Conservation (phyloP, 2,888 invertebrate genomes). For the Agrilus cyanescens region DNA sequence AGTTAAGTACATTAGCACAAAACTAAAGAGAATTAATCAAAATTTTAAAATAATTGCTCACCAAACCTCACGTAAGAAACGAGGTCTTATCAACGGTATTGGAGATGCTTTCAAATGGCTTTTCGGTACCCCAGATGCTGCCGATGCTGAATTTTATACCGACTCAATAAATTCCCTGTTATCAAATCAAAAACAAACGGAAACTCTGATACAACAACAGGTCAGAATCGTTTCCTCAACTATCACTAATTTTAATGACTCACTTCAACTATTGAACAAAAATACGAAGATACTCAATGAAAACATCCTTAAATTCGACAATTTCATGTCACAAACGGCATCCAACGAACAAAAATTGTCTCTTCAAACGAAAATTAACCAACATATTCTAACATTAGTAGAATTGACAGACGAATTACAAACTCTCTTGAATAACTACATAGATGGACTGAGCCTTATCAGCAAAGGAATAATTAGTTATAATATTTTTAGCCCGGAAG, state of each 20-base stretch:
- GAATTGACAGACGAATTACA: not conserved
- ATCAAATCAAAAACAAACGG: constrained; percentile 12
- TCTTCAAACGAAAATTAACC: not conserved
- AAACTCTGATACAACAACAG: constrained; percentile 16
- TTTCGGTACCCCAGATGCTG: constrained; percentile 15
- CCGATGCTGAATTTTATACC: constrained; percentile 14
- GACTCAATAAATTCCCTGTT: constrained; percentile 11
- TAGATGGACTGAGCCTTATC: not conserved
- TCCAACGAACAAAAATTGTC: not conserved
- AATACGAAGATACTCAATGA: constrained; percentile 1
- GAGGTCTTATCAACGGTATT: too few species aligned
- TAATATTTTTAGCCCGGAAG: not conserved
- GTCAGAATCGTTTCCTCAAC: constrained; percentile 15
- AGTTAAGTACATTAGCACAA: not conserved
- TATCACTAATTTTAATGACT: constrained; percentile 15
- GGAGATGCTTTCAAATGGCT: too few species aligned
- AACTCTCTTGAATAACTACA: not conserved
- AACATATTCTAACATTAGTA: not conserved
- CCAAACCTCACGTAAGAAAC: not conserved
- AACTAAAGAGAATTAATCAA: not conserved
- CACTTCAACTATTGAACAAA: constrained; percentile 10
- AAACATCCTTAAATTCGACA: not conserved
- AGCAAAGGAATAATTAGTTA: too few species aligned
- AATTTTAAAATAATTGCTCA: not conserved
- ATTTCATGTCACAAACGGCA: too few species aligned